Evolutionary conservation across 2,888 invertebrate species (phyloP), one percentile per base, ranked within the genome.

Genomic region (Drosophila mimetica): DNA sequence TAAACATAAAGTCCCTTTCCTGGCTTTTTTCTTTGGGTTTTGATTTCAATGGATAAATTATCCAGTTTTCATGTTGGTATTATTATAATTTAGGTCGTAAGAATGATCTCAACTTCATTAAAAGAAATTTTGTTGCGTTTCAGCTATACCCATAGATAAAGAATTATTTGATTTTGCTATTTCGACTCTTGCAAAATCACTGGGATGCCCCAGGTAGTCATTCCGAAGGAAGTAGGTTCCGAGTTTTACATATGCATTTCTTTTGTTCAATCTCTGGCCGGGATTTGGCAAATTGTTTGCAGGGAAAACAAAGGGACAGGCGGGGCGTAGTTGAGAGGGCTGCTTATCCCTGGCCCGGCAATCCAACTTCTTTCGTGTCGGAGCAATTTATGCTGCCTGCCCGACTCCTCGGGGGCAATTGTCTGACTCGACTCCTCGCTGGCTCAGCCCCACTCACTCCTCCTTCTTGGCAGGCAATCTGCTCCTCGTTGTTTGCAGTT

Each of bases 221-320:
- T 47, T 30, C 16, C 28, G 32, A 47, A 25, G 13, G 37, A 54
- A 55, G 25, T n/a, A 13, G 16, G 25, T 16, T 37, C 36, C 70
- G 70, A 76, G 82, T 74, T 82, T 75, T 82, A 85, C 85, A 85
- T 82, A 81, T 85, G 82, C 82, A 84, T 51, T 80, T 72, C 44
- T 59, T 71, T 51, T 64, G 60, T 58, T 9, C 79, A 77, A 77
- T 75, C 73, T 72, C 69, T 70, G 65, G 76, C 74, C 76, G 44
- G 74, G 79, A 82, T 85, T 82, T 75, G 64, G 34, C 67, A 81
- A 82, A 81, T 80, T 78, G 83, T 77, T 84, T 84, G 81, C 63
- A 60, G 52, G 63, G 55, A 77, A 84, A 84, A 77, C 77, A 81
- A 82, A 60, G 69, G 70, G 53, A 48, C 58, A 34, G 22, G 22